phyloP scores from a whole-genome alignment of 2,888 invertebrate species.

The Halictus ligatus region DNA sequence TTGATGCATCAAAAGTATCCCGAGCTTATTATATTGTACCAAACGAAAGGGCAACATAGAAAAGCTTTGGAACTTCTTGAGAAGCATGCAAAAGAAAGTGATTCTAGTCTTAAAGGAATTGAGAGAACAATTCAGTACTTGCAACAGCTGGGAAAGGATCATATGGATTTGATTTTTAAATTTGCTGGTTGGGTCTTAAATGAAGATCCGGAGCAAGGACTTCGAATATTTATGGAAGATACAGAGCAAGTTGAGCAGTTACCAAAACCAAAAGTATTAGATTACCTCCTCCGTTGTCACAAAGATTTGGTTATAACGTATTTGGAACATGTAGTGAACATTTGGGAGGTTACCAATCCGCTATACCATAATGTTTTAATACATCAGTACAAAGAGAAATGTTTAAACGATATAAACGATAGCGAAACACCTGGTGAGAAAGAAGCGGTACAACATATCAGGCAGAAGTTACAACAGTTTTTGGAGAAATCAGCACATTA shows the following conservation, averaged over 20 bases:
- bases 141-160: conserved; percentile 92
- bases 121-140: conserved; percentile 95
- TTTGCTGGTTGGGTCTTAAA: conserved; percentile 97
- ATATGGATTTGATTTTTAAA: conserved; percentile 95
- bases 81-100: conserved; percentile 90
- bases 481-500: conserved; percentile 93
- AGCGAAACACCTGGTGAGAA: conserved; percentile 83
- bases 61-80: conserved; percentile 95
- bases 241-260: conserved; percentile 93
- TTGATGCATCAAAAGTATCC: conserved; percentile 94
- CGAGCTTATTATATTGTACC: conserved; percentile 97
- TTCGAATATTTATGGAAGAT: conserved; percentile 87
- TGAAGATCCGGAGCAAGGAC: conserved; percentile 94
- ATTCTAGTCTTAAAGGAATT: conserved; percentile 92
- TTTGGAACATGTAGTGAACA: conserved; percentile 96
- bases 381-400: conserved; percentile 93
- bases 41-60: conserved; percentile 96
- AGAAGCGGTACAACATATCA: conserved; percentile 85
- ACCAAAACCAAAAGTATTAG: conserved; percentile 94
- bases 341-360: conserved; percentile 94
- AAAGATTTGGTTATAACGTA: conserved; percentile 95
- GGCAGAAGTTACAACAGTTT: conserved; percentile 90
- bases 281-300: conserved; percentile 94
- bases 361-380: conserved; percentile 96
- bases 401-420: conserved; percentile 77